A percentile compares a stretch with the other conserved stretches of the same genome.
Conservation (phyloP, 2,888 invertebrate genomes). For the Plebejus anna region DNA sequence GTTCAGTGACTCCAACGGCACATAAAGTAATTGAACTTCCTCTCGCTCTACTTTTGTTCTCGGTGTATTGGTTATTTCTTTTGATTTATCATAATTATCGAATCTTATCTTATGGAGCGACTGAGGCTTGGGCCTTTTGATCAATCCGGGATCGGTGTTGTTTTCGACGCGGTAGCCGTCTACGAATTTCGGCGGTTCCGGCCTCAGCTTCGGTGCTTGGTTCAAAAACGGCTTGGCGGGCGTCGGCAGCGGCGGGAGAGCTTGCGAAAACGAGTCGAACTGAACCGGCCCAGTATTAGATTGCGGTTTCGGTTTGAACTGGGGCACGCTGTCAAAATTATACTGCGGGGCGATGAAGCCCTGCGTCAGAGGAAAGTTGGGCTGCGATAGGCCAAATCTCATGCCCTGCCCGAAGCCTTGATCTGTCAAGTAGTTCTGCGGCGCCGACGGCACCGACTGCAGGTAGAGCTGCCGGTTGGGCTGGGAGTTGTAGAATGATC, state of each 20-base stretch:
- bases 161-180: slow-evolving; percentile 70
- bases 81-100: slow-evolving; percentile 55
- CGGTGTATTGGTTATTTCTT: slow-evolving; percentile 47
- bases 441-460: slow-evolving; percentile 69
- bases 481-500: slow-evolving; percentile 56
- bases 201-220: slow-evolving; percentile 48
- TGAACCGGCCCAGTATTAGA: slow-evolving; percentile 50
- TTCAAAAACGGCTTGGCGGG: slow-evolving; percentile 55
- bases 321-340: slow-evolving; percentile 55
- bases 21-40: slow-evolving; percentile 89
- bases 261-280: slow-evolving; percentile 53
- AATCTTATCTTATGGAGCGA: slow-evolving; percentile 67
- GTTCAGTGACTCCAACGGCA: slow-evolving; percentile 87
- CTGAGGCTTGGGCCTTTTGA: slow-evolving; percentile 52
- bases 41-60: slow-evolving; percentile 73
- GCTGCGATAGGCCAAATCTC: slow-evolving; percentile 65
- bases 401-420: slow-evolving; percentile 69
- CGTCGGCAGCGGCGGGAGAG: slow-evolving; percentile 43
- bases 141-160: slow-evolving; percentile 46
- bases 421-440: slow-evolving; percentile 66
- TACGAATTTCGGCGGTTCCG: slow-evolving; percentile 60
- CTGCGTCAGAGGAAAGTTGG: slow-evolving; percentile 64
- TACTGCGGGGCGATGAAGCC: slow-evolving; percentile 64
- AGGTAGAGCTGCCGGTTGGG: slow-evolving; percentile 64
- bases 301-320: slow-evolving; percentile 51